Evolutionary conservation across 2,113 vertebrate species (phyloP).

Genomic region (Oophaga pumilio): DNA sequence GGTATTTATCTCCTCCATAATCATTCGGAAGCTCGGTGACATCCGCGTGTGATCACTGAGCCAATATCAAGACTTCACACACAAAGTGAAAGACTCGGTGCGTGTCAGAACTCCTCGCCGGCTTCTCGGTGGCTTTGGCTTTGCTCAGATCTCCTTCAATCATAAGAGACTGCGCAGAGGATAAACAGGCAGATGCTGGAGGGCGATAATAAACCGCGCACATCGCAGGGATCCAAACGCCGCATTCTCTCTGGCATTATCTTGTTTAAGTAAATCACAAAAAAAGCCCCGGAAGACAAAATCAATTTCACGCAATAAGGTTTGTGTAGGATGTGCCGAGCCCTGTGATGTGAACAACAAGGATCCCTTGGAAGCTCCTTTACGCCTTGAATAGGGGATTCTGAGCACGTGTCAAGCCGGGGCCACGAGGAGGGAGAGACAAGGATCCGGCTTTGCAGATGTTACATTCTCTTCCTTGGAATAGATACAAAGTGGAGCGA

Average conservation of each 20-base stretch:
- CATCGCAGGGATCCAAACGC: conserved; percentile 31
- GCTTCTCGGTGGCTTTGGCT: conserved; percentile 11
- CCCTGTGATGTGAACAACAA: conserved; percentile 42
- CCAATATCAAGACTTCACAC: conserved; percentile 34
- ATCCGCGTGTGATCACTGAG: neutral
- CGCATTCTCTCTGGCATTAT: conserved; percentile 43
- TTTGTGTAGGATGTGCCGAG: neutral
- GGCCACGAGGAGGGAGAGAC: conserved; percentile 10
- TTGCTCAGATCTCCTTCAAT: conserved; percentile 38
- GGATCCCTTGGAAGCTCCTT: conserved; percentile 12
- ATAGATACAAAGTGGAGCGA: neutral
- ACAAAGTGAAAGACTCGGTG: conserved; percentile 6
- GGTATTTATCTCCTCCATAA: conserved; percentile 3
- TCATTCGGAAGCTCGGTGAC: conserved; percentile 22
- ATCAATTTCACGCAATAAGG: conserved; percentile 43
- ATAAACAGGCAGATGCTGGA: conserved; percentile 45
- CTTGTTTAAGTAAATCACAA: conserved; percentile 49
- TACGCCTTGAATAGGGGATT: conserved; percentile 1
- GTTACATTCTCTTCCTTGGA: conserved; percentile 18
- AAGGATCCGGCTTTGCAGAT: neutral
- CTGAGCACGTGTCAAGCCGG: conserved; percentile 6
- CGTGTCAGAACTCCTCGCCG: conserved; percentile 16
- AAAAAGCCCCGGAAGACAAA: conserved; percentile 41
- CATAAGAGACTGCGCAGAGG: neutral
- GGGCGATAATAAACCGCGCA: conserved; percentile 37